These are phyloP conservation scores for Paracyclopina nana DNA, from an alignment of 1,140 invertebrate genomes.

Conservation along the genomic window DNA sequence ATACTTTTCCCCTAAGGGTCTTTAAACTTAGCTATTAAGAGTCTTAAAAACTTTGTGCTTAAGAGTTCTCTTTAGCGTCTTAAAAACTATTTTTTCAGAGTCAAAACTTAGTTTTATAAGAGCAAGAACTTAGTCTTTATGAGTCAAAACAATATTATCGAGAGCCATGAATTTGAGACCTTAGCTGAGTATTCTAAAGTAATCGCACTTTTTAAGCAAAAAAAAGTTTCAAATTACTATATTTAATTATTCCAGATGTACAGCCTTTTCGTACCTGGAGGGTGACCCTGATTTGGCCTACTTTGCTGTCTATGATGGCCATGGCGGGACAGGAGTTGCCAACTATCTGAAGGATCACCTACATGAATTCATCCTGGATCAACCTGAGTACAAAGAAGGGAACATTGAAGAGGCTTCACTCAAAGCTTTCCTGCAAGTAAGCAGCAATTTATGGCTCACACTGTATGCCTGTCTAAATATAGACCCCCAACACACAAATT, in stretches of 20 bases:
- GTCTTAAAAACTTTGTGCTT: no score
- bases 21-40: no score
- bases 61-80: no score
- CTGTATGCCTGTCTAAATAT: not conserved
- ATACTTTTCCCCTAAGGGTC: no score
- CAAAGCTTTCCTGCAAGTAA: slow-evolving; percentile 6
- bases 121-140: no score
- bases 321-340: slow-evolving; percentile 11
- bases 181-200: no score
- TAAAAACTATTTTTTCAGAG: no score
- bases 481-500: not conserved
- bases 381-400: slow-evolving; percentile 12
- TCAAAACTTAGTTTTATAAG: no score
- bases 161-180: no score
- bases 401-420: slow-evolving; percentile 11
- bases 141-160: no score
- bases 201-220: no score
- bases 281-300: slow-evolving; percentile 9
- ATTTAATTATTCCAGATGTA: not conserved
- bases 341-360: slow-evolving; percentile 16
- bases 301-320: slow-evolving; percentile 13
- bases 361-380: slow-evolving; percentile 7
- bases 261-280: slow-evolving; percentile 10
- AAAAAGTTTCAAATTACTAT: no score
- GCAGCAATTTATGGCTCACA: not conserved